These are phyloP conservation scores for Sinohyriopsis cumingii DNA, from an alignment of 2,888 invertebrate species.

Conservation along the genomic window DNA sequence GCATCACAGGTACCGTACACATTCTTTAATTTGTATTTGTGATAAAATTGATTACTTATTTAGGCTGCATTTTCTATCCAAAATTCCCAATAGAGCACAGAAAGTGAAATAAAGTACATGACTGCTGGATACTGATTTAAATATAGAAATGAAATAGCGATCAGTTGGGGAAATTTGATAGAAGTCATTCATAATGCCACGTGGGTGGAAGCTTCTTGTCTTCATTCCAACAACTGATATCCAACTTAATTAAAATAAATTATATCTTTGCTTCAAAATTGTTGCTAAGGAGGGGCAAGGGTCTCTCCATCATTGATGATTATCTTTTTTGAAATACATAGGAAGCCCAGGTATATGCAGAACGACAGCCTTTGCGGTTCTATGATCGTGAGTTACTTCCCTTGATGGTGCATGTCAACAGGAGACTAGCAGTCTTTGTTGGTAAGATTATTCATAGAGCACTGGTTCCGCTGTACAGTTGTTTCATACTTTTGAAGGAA, in stretches of 20 bases:
- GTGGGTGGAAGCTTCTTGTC: too few relatives aligned
- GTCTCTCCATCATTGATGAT: too few relatives aligned
- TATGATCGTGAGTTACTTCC: slow-evolving; percentile 68
- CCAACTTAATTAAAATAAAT: not conserved
- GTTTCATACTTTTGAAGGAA: not conserved
- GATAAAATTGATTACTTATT: not conserved
- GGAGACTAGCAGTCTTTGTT: slow-evolving; percentile 66
- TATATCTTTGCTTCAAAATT: not conserved
- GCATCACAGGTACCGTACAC: slow-evolving; percentile 57
- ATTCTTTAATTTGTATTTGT: not conserved
- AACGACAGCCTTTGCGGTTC: slow-evolving; percentile 66
- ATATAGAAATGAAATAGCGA: too few relatives aligned
- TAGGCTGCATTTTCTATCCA: not conserved
- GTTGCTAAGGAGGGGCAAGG: not conserved
- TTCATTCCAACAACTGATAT: not conserved
- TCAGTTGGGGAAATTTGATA: too few relatives aligned
- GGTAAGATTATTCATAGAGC: slow-evolving; percentile 40
- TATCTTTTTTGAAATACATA: slow-evolving; percentile 15
- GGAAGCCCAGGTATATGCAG: slow-evolving; percentile 65
- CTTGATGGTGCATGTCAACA: slow-evolving; percentile 59
- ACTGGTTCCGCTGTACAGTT: not conserved
- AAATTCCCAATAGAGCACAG: too few relatives aligned
- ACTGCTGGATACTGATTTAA: too few relatives aligned
- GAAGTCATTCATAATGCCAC: too few relatives aligned
- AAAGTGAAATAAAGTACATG: too few relatives aligned